Evolutionary conservation across 2,888 invertebrate genomes (phyloP).

Genomic region (Chesias legatella): DNA sequence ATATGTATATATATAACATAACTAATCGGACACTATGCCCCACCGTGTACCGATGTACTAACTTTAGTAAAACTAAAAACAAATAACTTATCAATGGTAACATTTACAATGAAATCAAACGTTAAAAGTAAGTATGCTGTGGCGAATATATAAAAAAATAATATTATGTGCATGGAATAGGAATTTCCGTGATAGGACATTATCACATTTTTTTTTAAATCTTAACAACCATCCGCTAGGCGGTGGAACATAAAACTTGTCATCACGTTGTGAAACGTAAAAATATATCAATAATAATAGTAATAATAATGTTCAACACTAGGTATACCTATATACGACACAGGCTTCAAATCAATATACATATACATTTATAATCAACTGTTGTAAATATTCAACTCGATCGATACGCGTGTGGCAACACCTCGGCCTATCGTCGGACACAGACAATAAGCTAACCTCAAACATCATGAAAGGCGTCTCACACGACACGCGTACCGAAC

Average conservation of each 20-base stretch:
- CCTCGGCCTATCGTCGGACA: too few relatives aligned
- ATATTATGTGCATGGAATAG: slow-evolving; percentile 73
- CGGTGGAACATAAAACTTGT: slow-evolving; percentile 48
- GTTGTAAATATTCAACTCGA: slow-evolving; percentile 65
- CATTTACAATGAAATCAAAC: slow-evolving; percentile 70
- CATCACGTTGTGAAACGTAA: slow-evolving; percentile 51
- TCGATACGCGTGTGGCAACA: slow-evolving; percentile 45
- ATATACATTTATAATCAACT: slow-evolving; percentile 48
- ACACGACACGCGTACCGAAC: slow-evolving; percentile 45
- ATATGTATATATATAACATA: neutral
- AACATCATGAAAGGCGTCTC: slow-evolving; percentile 17
- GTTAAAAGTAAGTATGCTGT: slow-evolving; percentile 45
- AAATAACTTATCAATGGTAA: slow-evolving; percentile 78
- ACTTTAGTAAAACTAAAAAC: slow-evolving; percentile 48
- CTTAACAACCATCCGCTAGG: slow-evolving; percentile 54
- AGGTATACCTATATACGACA: too few relatives aligned
- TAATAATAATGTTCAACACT: slow-evolving; percentile 52
- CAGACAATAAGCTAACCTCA: too few relatives aligned
- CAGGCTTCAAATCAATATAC: slow-evolving; percentile 60
- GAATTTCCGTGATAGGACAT: slow-evolving; percentile 72
- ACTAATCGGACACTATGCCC: slow-evolving; percentile 21
- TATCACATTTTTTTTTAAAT: slow-evolving; percentile 64
- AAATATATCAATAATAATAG: slow-evolving; percentile 35
- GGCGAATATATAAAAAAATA: slow-evolving; percentile 71
- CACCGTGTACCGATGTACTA: slow-evolving; percentile 28